Evolutionary conservation across 2,888 invertebrate genomes (phyloP).

Genomic region (Cheilosia variabilis): DNA sequence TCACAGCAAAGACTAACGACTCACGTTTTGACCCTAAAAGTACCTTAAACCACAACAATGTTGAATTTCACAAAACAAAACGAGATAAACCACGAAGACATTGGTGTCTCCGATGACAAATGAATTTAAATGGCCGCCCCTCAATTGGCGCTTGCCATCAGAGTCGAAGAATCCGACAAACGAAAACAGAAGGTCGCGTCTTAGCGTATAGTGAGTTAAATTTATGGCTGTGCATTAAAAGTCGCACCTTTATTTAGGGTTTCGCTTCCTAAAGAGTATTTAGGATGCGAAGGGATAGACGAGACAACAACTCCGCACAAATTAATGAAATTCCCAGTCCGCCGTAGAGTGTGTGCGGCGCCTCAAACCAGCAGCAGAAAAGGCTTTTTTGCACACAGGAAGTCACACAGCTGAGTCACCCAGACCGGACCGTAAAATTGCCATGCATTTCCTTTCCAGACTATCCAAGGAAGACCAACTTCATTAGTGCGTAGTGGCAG

Average conservation of each 20-base stretch:
- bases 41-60: constrained; percentile 49
- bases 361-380: background rate
- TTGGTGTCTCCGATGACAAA: constrained; percentile 53
- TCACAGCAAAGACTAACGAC: constrained; percentile 3
- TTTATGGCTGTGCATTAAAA: constrained; percentile 63
- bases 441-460: constrained; percentile 38
- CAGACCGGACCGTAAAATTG: constrained; percentile 27
- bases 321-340: constrained; percentile 48
- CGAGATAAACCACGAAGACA: constrained; percentile 14
- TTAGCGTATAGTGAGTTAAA: constrained; percentile 16
- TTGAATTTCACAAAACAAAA: constrained; percentile 18
- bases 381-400: constrained; percentile 46
- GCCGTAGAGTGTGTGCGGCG: background rate
- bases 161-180: constrained; percentile 8
- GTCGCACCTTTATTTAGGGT: constrained; percentile 56
- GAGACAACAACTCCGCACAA: constrained; percentile 19
- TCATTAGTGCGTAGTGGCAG: constrained; percentile 32
- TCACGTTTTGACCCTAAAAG: constrained; percentile 69
- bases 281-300: constrained; percentile 34
- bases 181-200: constrained; percentile 44
- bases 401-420: constrained; percentile 65
- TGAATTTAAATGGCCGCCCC: constrained; percentile 63
- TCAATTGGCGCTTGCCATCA: constrained; percentile 9
- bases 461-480: constrained; percentile 21
- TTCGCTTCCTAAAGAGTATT: constrained; percentile 1